Evolutionary conservation across 2,113 vertebrate species (phyloP).

Genomic region (Vombatus ursinus): DNA sequence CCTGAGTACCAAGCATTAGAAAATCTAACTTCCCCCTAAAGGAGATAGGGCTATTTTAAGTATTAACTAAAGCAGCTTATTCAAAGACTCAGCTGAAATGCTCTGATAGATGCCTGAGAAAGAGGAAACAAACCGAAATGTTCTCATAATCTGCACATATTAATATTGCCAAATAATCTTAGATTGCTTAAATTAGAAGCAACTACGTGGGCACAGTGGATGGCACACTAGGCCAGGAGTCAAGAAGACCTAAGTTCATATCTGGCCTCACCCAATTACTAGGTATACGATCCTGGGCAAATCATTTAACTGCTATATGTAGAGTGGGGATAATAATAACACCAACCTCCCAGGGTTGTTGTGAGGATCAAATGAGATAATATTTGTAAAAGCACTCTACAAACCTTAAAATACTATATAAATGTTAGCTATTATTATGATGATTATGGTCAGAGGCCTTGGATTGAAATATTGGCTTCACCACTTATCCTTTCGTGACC

Average conservation of each 20-base stretch:
- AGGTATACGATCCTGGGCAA: neutral
- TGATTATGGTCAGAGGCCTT: neutral
- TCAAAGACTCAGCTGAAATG: slow-evolving; percentile 78
- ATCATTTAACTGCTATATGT: neutral
- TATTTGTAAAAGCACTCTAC: neutral
- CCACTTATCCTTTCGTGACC: neutral
- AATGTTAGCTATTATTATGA: neutral
- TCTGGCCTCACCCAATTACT: neutral
- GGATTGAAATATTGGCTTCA: neutral
- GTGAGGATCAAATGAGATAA: neutral
- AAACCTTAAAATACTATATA: neutral
- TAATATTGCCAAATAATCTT: slow-evolving; percentile 79
- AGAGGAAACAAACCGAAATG: slow-evolving; percentile 70
- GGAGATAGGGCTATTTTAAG: slow-evolving; percentile 81
- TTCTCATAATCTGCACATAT: slow-evolving; percentile 80
- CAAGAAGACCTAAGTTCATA: neutral
- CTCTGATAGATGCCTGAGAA: slow-evolving; percentile 69
- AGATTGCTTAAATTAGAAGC: neutral
- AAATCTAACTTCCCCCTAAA: slow-evolving; percentile 53
- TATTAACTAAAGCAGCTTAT: slow-evolving; percentile 82
- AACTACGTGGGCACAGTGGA: neutral
- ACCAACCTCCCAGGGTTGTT: neutral
- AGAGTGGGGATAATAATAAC: neutral
- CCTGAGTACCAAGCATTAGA: neutral
- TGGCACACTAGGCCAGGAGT: neutral